These are phyloP conservation scores for Triplophysa bombifrons DNA, from an alignment of 2,797 vertebrate species.

Conservation along the genomic window DNA sequence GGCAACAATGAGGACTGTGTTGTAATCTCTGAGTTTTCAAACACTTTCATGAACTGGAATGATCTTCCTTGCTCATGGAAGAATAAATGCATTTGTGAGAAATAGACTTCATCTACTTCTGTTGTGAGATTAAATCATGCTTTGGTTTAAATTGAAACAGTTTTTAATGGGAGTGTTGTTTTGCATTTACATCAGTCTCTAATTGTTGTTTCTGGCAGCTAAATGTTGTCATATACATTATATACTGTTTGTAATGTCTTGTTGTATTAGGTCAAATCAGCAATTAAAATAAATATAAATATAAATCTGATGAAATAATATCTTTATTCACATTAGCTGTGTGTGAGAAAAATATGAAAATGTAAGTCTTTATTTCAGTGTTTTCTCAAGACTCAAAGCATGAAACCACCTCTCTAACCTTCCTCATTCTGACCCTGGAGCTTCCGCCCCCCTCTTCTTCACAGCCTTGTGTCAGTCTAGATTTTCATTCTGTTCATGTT, in stretches of 20 bases:
- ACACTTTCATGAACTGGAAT: conserved; percentile 7
- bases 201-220: background rate
- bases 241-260: background rate
- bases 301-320: too few species aligned
- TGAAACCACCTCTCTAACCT: too few species aligned
- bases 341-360: too few species aligned
- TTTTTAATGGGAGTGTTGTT: background rate
- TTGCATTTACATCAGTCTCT: background rate
- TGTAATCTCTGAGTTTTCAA: background rate
- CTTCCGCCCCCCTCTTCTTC: too few species aligned
- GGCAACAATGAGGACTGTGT: background rate
- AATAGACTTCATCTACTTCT: background rate
- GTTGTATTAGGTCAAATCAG: background rate
- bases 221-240: background rate
- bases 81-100: conserved; percentile 17
- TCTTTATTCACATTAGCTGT: too few species aligned
- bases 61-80: background rate
- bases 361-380: too few species aligned
- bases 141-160: accelerated
- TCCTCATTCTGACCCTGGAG: too few species aligned
- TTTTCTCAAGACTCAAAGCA: too few species aligned
- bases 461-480: too few species aligned
- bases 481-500: too few species aligned
- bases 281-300: too few species aligned
- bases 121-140: background rate